A percentile compares a stretch with the other conserved stretches of the same genome.
Conservation (phyloP, 2,888 invertebrate genomes). For the Sphaerophoria rueppellii region DNA sequence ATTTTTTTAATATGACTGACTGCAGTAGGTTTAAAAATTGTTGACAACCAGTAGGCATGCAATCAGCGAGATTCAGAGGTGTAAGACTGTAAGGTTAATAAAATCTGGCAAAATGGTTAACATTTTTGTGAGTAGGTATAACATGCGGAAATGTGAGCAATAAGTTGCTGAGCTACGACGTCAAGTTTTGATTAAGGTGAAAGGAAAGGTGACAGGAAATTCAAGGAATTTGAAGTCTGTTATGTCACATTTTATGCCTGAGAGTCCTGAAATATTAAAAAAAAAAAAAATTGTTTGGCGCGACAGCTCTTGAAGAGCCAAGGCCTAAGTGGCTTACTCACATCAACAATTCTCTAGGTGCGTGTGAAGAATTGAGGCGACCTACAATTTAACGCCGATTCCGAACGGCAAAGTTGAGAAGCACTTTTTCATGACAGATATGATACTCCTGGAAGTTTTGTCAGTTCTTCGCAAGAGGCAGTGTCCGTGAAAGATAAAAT, state of each 20-base stretch:
- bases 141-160: constrained; percentile 35
- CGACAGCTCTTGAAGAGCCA: too few relatives aligned
- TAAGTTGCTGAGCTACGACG: constrained; percentile 11
- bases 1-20: constrained; percentile 48
- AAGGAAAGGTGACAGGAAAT: constrained; percentile 1
- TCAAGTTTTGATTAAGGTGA: constrained; percentile 20
- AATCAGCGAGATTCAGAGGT: constrained; percentile 15
- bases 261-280: too few relatives aligned
- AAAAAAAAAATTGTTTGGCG: too few relatives aligned
- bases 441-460: too few relatives aligned
- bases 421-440: too few relatives aligned
- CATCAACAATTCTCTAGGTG: too few relatives aligned
- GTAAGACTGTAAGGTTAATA: constrained; percentile 25
- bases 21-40: constrained; percentile 31
- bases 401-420: too few relatives aligned
- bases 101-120: constrained; percentile 42
- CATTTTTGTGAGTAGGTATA: constrained; percentile 22
- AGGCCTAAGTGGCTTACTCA: too few relatives aligned
- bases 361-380: too few relatives aligned
- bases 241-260: background rate
- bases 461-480: too few relatives aligned
- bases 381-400: too few relatives aligned
- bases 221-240: background rate
- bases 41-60: constrained; percentile 60
- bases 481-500: too few relatives aligned